These are phyloP conservation scores for Tetranychus piercei DNA, from an alignment of 2,888 invertebrate genomes.

Conservation along the genomic window DNA sequence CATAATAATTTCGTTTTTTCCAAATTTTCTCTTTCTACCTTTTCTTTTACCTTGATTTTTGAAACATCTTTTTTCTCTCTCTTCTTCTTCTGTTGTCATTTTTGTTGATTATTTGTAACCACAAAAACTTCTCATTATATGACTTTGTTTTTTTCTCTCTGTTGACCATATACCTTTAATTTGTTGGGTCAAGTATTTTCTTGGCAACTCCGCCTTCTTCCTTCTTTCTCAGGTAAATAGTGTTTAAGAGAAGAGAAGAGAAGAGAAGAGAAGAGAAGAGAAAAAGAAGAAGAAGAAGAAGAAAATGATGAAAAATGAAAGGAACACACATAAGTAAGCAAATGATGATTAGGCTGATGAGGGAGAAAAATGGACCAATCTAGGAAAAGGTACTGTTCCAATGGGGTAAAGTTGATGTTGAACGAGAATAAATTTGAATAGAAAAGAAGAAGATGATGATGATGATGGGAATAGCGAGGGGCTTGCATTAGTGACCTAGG, in stretches of 20 bases:
- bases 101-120: neutral
- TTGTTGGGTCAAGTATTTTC: neutral
- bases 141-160: too few relatives aligned
- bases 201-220: neutral
- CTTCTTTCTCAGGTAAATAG: neutral
- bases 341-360: neutral
- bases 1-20: too few relatives aligned
- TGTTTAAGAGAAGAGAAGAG: neutral
- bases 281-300: neutral
- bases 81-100: too few relatives aligned
- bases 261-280: neutral
- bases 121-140: neutral
- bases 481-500: neutral
- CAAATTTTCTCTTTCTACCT: too few relatives aligned
- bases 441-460: neutral
- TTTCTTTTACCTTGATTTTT: too few relatives aligned
- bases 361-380: neutral
- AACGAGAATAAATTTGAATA: neutral
- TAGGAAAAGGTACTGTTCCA: neutral
- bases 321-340: neutral
- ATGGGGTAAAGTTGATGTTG: neutral
- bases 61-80: too few relatives aligned
- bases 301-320: neutral
- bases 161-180: neutral
- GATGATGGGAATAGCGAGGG: neutral